Percentiles rank a stretch among this genome's conserved stretches.
phyloP scores from a whole-genome alignment of 2,113 vertebrate species.

The Orthonyx spaldingii region DNA sequence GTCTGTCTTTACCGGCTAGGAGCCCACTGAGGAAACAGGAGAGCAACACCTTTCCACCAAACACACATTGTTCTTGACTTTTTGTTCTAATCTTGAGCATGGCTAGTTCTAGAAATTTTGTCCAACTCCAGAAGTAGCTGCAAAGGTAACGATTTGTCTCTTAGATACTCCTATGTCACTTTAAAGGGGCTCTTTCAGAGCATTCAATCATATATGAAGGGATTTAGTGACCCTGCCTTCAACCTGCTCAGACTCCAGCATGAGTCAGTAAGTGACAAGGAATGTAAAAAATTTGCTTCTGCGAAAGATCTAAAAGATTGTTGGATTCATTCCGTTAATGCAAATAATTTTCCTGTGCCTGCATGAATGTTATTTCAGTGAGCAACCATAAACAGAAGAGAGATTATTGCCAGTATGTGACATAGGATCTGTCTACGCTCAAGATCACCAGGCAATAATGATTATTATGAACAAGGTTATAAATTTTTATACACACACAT shows the following conservation, averaged over 20 bases:
- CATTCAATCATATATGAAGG: background rate
- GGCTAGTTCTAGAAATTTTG: background rate
- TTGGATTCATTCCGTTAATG: background rate
- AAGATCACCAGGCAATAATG: background rate
- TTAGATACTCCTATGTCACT: background rate
- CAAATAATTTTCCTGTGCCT: background rate
- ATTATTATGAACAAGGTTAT: background rate
- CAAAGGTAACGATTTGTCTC: background rate
- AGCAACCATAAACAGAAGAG: background rate
- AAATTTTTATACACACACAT: constrained; percentile 3
- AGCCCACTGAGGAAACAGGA: no score
- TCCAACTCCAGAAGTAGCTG: background rate
- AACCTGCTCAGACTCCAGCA: background rate
- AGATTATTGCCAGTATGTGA: background rate
- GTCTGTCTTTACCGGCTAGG: no score
- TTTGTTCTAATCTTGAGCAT: background rate
- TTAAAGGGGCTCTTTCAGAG: background rate
- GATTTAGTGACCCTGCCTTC: background rate
- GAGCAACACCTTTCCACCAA: no score
- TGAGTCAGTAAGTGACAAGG: background rate
- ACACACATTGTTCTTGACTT: background rate
- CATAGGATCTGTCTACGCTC: background rate
- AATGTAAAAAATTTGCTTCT: background rate
- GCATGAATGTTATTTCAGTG: background rate
- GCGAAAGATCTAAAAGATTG: background rate